Evolutionary conservation across 2,888 invertebrate genomes (phyloP).

Genomic region (Pheosia tremula): DNA sequence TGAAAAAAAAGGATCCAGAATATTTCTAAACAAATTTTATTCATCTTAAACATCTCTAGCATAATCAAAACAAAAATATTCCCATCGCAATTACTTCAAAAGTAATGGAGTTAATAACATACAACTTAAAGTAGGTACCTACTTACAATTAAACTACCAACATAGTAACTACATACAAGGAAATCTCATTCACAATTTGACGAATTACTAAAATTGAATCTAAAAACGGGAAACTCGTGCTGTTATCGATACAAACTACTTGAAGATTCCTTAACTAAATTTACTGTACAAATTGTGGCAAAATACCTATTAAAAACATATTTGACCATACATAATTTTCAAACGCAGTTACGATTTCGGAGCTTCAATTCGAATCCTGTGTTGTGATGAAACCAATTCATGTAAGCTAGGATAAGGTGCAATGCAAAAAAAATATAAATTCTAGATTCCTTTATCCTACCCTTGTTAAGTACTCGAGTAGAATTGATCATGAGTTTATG

Average conservation of each 20-base stretch:
- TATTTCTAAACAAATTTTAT: constrained; percentile 64
- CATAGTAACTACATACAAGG: constrained; percentile 34
- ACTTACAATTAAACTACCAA: constrained; percentile 42
- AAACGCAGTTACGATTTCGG: background rate
- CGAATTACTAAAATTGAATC: constrained; percentile 16
- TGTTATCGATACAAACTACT: background rate
- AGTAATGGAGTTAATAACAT: constrained; percentile 71
- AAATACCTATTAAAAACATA: background rate
- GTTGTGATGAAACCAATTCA: too few species aligned
- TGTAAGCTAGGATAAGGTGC: too few species aligned
- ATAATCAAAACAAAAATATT: constrained; percentile 73
- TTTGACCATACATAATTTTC: background rate
- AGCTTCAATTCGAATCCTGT: background rate
- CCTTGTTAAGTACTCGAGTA: too few species aligned
- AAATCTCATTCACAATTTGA: constrained; percentile 53
- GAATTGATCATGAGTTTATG: too few species aligned
- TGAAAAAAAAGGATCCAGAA: background rate
- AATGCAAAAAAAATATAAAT: too few species aligned
- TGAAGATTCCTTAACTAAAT: background rate
- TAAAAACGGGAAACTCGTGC: background rate
- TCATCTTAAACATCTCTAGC: constrained; percentile 72
- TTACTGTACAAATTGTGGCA: background rate
- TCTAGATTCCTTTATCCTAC: too few species aligned
- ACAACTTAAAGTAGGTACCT: constrained; percentile 51
- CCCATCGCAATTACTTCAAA: constrained; percentile 65